phyloP scores from a whole-genome alignment of 2,888 invertebrate genomes.

The Lottia scabra region DNA sequence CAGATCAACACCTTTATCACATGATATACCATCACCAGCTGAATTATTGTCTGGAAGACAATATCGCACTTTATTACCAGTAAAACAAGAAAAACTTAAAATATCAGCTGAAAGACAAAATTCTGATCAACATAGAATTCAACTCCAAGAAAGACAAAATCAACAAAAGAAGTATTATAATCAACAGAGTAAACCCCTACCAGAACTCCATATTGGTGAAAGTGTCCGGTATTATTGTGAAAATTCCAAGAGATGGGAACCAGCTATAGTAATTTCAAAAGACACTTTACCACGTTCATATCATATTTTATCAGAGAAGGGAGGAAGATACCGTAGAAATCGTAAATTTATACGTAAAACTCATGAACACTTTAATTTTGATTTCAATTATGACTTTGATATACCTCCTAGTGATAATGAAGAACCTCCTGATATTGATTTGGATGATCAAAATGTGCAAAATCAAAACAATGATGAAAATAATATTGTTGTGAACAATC shows the following conservation, averaged over 20 bases:
- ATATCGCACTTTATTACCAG: constrained; percentile 8
- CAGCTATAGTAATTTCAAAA: neutral
- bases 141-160: neutral
- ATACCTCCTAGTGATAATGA: neutral
- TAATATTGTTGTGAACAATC: too few species aligned
- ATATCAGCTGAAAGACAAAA: neutral
- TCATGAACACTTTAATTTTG: neutral
- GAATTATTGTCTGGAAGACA: neutral
- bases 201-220: neutral
- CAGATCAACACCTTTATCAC: neutral
- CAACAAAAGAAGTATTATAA: neutral
- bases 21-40: neutral
- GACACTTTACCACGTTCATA: constrained; percentile 1
- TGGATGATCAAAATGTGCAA: too few species aligned
- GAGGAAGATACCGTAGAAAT: neutral
- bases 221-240: neutral
- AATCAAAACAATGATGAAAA: too few species aligned
- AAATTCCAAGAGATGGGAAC: neutral
- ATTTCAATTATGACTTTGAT: neutral
- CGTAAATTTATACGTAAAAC: neutral
- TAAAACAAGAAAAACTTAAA: neutral
- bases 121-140: neutral
- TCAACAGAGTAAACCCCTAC: neutral
- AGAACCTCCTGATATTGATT: too few species aligned
- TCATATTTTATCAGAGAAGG: neutral